Conservation (phyloP, 2,113 vertebrate species). For the Eidolon helvum region DNA sequence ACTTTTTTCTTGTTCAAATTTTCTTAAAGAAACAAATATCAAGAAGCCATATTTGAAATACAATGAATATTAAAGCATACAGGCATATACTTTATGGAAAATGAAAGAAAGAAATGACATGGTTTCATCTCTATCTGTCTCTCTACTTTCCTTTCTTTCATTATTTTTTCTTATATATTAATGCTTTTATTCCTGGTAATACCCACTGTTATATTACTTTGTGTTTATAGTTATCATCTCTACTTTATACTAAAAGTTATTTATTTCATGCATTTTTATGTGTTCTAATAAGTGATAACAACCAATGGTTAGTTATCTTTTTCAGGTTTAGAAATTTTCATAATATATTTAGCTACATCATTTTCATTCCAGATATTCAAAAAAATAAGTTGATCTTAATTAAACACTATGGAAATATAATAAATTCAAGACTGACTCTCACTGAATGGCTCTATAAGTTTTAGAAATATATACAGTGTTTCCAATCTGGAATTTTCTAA, state of each 20-base stretch:
- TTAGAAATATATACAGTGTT: background rate
- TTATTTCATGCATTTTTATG: constrained; percentile 45
- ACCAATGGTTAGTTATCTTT: constrained; percentile 62
- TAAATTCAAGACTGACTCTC: background rate
- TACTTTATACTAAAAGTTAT: constrained; percentile 41
- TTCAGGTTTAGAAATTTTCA: constrained; percentile 37
- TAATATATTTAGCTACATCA: constrained; percentile 25
- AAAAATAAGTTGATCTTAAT: background rate
- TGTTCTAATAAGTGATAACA: constrained; percentile 49
- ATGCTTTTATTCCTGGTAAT: background rate
- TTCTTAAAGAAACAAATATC: background rate
- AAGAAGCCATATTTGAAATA: background rate
- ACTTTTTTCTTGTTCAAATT: background rate
- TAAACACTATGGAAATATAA: background rate
- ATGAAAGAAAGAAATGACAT: background rate
- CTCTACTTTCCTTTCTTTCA: background rate
- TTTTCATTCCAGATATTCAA: constrained; percentile 61
- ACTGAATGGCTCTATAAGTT: background rate
- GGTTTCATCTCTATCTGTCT: background rate
- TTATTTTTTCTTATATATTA: background rate
- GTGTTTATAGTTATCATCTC: constrained; percentile 40
- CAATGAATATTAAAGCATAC: background rate
- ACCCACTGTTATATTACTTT: background rate
- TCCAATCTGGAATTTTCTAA: background rate
- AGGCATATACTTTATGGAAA: background rate